A percentile compares a stretch with the other conserved stretches of the same genome.
These are phyloP conservation scores for Neopipo cinnamomea DNA, from an alignment of 2,113 vertebrate genomes.

Conservation along the genomic window DNA sequence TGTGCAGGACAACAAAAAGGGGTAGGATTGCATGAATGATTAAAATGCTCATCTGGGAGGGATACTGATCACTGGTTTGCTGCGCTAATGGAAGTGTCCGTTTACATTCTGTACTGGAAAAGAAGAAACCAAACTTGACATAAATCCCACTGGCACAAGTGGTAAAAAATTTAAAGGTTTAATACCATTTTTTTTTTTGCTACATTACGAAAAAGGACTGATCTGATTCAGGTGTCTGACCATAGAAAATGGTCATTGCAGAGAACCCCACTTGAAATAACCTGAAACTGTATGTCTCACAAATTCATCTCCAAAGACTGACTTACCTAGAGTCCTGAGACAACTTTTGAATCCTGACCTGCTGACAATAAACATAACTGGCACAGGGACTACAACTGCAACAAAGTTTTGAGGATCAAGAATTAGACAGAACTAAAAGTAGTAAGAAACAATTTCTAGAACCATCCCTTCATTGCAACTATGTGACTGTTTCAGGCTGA, in stretches of 20 bases:
- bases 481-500: background rate
- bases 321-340: fast-evolving
- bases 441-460: background rate
- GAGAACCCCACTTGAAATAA: background rate
- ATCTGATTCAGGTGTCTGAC: background rate
- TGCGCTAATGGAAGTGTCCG: background rate
- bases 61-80: background rate
- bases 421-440: background rate
- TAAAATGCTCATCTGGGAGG: background rate
- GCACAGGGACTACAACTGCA: background rate
- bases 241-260: background rate
- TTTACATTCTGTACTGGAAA: background rate
- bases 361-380: fast-evolving
- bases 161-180: background rate
- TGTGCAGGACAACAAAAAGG: background rate
- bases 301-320: background rate
- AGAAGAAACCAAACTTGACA: background rate
- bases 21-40: background rate
- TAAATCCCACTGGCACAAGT: background rate
- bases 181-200: background rate
- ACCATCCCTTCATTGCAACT: background rate
- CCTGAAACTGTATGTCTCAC: background rate
- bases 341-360: background rate
- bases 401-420: background rate
- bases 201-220: background rate